phyloP scores from a whole-genome alignment of 2,888 invertebrate species.

The Mimas tiliae region DNA sequence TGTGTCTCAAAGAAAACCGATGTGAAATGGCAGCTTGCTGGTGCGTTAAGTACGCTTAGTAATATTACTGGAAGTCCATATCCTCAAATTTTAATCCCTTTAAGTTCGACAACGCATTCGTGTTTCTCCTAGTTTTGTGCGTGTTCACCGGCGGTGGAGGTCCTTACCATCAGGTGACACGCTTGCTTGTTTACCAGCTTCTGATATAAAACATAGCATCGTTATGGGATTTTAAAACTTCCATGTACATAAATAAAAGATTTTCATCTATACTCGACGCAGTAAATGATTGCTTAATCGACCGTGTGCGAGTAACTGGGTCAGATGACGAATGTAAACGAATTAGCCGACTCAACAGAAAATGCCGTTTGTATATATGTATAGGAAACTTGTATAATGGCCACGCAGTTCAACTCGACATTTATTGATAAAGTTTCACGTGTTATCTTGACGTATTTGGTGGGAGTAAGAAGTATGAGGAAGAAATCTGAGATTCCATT shows the following conservation, averaged over 20 bases:
- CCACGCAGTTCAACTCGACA: background rate
- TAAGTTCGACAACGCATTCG: too few species aligned
- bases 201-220: too few species aligned
- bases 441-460: background rate
- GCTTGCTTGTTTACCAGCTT: too few species aligned
- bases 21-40: too few species aligned
- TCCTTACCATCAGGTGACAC: too few species aligned
- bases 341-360: conserved; percentile 14
- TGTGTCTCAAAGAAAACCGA: too few species aligned
- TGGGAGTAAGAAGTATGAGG: background rate
- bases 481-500: background rate
- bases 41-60: too few species aligned
- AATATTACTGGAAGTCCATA: too few species aligned
- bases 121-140: too few species aligned
- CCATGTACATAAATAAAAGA: conserved; percentile 1
- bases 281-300: conserved; percentile 16
- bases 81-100: too few species aligned
- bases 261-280: background rate
- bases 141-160: too few species aligned
- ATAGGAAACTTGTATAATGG: conserved; percentile 1
- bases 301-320: conserved; percentile 3
- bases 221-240: background rate
- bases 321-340: conserved; percentile 18
- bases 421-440: conserved; percentile 12
- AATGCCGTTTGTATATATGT: background rate